Conservation (phyloP, 1,140 invertebrate genomes). For the Colletes latitarsis region DNA sequence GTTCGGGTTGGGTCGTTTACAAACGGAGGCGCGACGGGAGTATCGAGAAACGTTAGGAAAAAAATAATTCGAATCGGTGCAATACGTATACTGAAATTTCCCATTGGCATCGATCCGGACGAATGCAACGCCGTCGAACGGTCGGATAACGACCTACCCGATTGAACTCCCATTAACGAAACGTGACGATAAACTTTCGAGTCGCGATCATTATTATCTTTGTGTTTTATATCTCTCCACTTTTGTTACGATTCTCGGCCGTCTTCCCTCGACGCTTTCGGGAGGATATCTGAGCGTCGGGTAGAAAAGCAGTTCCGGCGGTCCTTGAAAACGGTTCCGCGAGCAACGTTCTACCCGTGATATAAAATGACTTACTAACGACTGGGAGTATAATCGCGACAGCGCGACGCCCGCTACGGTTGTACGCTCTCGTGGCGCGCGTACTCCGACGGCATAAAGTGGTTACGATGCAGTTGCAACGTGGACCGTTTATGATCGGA, state of each 20-base stretch:
- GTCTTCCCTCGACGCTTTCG: no score
- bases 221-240: constrained; percentile 13
- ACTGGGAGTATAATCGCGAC: constrained; percentile 57
- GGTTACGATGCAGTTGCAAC: constrained; percentile 56
- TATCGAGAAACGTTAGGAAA: neutral
- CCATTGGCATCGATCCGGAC: neutral
- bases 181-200: constrained; percentile 49
- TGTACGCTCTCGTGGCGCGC: constrained; percentile 50
- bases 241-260: neutral
- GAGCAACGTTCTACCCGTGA: constrained; percentile 41
- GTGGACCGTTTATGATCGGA: constrained; percentile 61
- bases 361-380: constrained; percentile 64
- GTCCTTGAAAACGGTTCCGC: constrained; percentile 31
- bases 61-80: constrained; percentile 5
- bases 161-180: constrained; percentile 50
- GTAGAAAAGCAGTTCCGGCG: constrained; percentile 45
- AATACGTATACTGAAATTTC: constrained; percentile 29
- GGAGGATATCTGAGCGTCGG: neutral
- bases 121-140: neutral
- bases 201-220: neutral
- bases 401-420: constrained; percentile 33
- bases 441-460: constrained; percentile 40
- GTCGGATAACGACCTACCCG: constrained; percentile 35
- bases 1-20: no score
- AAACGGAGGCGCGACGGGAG: no score